Evolutionary conservation across 2,797 vertebrate genomes (phyloP), one percentile per base, ranked within the genome.

Genomic region (Dallia pectoralis): DNA sequence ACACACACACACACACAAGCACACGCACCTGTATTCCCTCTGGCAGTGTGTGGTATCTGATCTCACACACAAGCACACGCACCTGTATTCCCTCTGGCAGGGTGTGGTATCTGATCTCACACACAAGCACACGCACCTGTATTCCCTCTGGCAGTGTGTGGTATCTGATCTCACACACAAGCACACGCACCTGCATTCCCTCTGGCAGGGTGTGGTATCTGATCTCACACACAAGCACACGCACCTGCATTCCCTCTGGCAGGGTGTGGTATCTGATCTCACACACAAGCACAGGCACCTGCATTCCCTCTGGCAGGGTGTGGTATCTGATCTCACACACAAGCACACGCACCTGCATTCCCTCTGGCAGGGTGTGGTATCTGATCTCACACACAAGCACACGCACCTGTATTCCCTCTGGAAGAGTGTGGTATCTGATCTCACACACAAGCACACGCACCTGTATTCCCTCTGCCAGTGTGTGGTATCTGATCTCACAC

Each of bases 151-250:
- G 0, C 4, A 87, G 56, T 0, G 92, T 89, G 2, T 84, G 79
- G 86, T 98, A 99, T 49, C 90, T 93, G 12, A 99, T 33, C 76
- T 96, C 85, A 72, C 95, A 98, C 0, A 15, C 68, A 0, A 97
- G 86, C 4, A 73, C 22, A 53, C 87, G 91, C 16, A 65, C 15
- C 62, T 83, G 85, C 85, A 89, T 8, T 9, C 44, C 25, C 3
- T 74, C 0, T 16, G 22, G 0, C 4, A 87, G 56, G 0, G 92
- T 89, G 2, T 84, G 79, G 86, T 98, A 99, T 49, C 90, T 93
- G 12, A 99, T 33, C 76, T 96, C 85, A 72, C 95, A 98, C 0
- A 15, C 68, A 0, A 97, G 86, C 4, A 73, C 22, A 53, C 87
- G 91, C 16, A 65, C 15, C 62, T 83, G 85, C 85, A 89, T 8